Conservation (phyloP, 2,113 vertebrate species). For the Coryphaenoides rupestris region DNA sequence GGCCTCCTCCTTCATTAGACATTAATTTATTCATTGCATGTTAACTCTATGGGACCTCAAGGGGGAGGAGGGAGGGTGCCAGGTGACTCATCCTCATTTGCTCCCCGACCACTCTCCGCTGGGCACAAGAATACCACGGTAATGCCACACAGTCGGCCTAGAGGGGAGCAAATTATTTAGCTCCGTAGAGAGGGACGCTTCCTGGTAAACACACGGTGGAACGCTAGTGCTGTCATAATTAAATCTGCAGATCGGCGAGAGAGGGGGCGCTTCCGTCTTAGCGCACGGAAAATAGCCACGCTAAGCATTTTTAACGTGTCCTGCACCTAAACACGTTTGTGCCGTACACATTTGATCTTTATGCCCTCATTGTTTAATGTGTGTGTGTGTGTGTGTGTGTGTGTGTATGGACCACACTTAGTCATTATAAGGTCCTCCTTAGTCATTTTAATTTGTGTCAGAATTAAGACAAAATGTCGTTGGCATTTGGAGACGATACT, state of each 20-base stretch:
- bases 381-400: too few species aligned
- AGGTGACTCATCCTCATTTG: constrained; percentile 75
- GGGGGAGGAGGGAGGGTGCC: constrained; percentile 55
- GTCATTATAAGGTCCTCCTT: too few species aligned
- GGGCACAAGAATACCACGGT: constrained; percentile 58
- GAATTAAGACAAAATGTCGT: neutral
- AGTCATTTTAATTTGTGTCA: too few species aligned
- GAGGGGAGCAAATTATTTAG: constrained; percentile 66
- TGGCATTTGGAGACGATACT: neutral
- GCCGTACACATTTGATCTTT: neutral
- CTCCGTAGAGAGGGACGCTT: constrained; percentile 59
- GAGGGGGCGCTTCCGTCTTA: constrained; percentile 38
- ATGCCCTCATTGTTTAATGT: too few species aligned
- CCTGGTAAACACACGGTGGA: constrained; percentile 67
- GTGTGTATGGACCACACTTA: too few species aligned
- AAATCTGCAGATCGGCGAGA: constrained; percentile 68
- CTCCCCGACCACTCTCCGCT: constrained; percentile 62
- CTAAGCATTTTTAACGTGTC: neutral
- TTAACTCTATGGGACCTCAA: constrained; percentile 74
- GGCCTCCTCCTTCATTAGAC: constrained; percentile 68
- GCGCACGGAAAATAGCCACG: constrained; percentile 37
- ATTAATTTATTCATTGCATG: constrained; percentile 81
- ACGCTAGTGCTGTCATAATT: constrained; percentile 64
- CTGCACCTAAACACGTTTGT: too few species aligned
- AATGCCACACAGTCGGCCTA: constrained; percentile 69